Evolutionary conservation across 2,797 vertebrate species (phyloP).

Genomic region (Eidolon dupreanum): DNA sequence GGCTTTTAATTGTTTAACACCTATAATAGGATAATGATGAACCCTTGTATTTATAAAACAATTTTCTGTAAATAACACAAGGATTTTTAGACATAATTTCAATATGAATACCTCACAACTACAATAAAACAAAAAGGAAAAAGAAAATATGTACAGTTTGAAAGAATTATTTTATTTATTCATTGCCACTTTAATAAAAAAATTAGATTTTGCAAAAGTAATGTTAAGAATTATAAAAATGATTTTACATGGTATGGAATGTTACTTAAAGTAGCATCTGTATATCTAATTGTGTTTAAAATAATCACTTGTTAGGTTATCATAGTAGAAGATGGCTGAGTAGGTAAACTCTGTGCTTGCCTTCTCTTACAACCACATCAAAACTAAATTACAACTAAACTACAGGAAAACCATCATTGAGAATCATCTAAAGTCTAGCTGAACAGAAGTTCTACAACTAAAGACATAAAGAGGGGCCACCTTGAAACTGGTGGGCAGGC

Average conservation of each 20-base stretch:
- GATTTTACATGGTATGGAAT: not conserved
- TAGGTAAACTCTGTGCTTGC: too few species aligned
- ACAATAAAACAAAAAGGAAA: not conserved
- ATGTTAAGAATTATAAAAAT: not conserved
- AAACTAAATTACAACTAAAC: too few species aligned
- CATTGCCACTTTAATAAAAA: not conserved
- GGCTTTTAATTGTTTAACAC: not conserved
- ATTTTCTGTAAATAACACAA: constrained; percentile 2
- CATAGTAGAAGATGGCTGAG: too few species aligned
- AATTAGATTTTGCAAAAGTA: not conserved
- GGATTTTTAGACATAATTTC: not conserved
- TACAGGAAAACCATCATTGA: too few species aligned
- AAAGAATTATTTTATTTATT: not conserved
- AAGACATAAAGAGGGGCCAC: too few species aligned
- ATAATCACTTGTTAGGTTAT: not conserved
- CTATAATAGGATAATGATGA: constrained; percentile 15
- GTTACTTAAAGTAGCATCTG: not conserved
- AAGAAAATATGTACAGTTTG: not conserved
- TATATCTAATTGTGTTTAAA: not conserved
- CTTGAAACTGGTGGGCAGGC: too few species aligned
- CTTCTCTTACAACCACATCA: too few species aligned
- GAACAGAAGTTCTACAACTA: too few species aligned
- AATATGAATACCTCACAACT: not conserved
- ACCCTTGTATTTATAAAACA: not conserved
- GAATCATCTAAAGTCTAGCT: too few species aligned